Evolutionary conservation across 1,140 invertebrate genomes (phyloP), one percentile per base, ranked within the genome.

Genomic region (Trypoxylus dichotomus): DNA sequence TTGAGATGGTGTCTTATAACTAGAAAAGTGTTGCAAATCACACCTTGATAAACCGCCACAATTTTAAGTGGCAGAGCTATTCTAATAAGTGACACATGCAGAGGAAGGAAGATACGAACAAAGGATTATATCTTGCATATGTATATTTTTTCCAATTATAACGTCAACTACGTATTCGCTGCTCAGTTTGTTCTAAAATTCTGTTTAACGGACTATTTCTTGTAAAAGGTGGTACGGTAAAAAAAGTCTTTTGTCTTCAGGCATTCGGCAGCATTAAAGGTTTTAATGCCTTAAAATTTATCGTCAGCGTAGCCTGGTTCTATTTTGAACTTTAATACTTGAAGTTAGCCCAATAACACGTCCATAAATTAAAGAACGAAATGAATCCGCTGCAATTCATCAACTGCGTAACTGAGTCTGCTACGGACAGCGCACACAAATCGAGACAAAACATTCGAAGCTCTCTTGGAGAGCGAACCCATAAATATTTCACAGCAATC

Each of bases 401-500:
- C 78, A 77, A 75, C 42, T 54, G 10, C 24, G 74, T 79, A 73
- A 72, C 74, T 42, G 37, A 79, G 63, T 77, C 76, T 73, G 37
- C 47, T 74, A 25, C 76, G 68, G 47, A 75, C 80, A 73, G 41
- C 71, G 75, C 76, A 79, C 72, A 77, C 73, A 77, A 77, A 77
- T 58, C 76, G 47, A 78, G 68, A 78, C 78, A 80, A 77, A 80
- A 80, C 76, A 80, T 77, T 74, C 76, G 60, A 73, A 77, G 75
- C 47, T 75, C 42, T 41, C 24, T 42, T 54, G 43, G 54, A 75
- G 47, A 75, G 60, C 60, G 21, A 29, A 68, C 24, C 81, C 79
- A 83, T 84, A 84, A 84, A 84, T 83, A 83, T 83, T 83, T 84
- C 81, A 83, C 68, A 78, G 41, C 80, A 82, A 84, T 84, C 83